A percentile compares a stretch with the other conserved stretches of the same genome.
phyloP scores from a whole-genome alignment of 2,113 vertebrate genomes.

The Haplochromis burtoni region DNA sequence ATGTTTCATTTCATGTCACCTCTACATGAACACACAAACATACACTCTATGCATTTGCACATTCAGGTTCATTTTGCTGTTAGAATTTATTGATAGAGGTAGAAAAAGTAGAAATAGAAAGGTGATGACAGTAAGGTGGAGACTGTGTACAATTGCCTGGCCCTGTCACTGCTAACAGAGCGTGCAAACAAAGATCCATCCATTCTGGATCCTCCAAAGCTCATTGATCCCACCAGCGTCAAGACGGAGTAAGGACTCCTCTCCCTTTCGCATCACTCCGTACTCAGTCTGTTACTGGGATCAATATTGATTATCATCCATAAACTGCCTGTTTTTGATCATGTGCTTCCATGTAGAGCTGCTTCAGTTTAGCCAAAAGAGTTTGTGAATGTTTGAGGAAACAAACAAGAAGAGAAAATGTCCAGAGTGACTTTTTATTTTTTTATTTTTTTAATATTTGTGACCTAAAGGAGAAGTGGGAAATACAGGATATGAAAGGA shows the following conservation, averaged over 20 bases:
- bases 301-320: conserved; percentile 70
- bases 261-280: background rate
- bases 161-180: conserved; percentile 5
- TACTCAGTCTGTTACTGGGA: conserved; percentile 39
- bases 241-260: conserved; percentile 2
- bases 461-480: background rate
- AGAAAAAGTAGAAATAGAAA: background rate
- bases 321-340: conserved; percentile 46
- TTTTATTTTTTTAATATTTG: background rate
- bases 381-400: background rate
- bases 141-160: conserved; percentile 2
- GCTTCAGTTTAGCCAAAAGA: background rate
- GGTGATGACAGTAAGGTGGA: background rate
- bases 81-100: background rate
- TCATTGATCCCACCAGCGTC: conserved; percentile 59
- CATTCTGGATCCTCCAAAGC: conserved; percentile 39
- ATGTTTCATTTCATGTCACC: conserved; percentile 5
- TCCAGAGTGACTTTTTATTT: background rate
- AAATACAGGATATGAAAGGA: background rate
- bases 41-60: background rate
- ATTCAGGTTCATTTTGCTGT: background rate
- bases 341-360: background rate
- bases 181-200: conserved; percentile 12
- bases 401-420: background rate
- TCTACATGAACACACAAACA: background rate